These are phyloP conservation scores for Rallus crepitans DNA, from an alignment of 2,797 vertebrate genomes.

Conservation along the genomic window DNA sequence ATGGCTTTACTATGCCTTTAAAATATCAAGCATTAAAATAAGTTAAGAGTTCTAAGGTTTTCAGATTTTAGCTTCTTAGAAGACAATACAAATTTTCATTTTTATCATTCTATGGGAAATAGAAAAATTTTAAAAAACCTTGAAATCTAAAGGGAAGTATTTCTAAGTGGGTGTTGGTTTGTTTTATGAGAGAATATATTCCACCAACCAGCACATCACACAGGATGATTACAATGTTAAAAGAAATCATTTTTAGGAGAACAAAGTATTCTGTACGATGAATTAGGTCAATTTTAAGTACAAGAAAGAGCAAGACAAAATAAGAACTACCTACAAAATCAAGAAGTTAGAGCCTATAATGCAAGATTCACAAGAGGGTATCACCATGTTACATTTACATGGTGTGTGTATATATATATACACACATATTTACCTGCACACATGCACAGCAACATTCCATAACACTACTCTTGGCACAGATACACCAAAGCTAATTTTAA, in stretches of 20 bases:
- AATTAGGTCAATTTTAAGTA: background rate
- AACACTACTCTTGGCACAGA: background rate
- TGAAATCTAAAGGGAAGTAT: background rate
- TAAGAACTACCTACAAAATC: background rate
- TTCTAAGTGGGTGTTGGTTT: background rate
- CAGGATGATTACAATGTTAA: background rate
- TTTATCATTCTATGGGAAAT: background rate
- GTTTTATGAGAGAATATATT: background rate
- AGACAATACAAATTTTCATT: background rate
- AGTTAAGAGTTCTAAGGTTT: background rate
- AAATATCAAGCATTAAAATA: background rate
- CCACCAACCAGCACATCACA: background rate
- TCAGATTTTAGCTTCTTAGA: background rate
- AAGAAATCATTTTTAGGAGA: background rate
- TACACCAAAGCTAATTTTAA: background rate
- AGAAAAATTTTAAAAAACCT: background rate
- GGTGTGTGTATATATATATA: too few species aligned
- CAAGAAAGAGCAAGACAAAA: background rate
- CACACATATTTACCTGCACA: background rate
- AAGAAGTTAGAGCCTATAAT: background rate
- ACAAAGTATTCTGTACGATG: background rate
- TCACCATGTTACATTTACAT: background rate
- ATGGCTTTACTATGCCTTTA: background rate
- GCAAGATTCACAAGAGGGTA: too few species aligned
- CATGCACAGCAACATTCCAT: background rate